A percentile compares a stretch with the other conserved stretches of the same genome.
Evolutionary conservation across 2,888 invertebrate species (phyloP).

Genomic region (Mycogona germanica): DNA sequence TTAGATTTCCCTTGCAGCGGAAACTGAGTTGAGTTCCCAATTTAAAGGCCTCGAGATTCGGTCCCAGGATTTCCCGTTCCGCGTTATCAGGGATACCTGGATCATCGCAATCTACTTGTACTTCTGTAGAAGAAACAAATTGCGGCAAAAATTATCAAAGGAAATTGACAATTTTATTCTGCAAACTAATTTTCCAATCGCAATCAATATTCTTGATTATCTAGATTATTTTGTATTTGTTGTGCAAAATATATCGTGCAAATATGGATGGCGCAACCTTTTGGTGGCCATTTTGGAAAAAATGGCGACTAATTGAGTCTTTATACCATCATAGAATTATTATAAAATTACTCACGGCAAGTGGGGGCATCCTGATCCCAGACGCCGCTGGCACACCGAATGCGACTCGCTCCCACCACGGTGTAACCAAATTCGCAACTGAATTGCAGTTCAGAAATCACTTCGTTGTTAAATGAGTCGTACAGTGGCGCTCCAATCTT

Average conservation of each 20-base stretch:
- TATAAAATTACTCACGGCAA: not conserved
- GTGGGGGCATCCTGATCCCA: conserved; percentile 2
- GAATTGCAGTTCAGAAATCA: conserved; percentile 5
- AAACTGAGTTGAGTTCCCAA: not conserved
- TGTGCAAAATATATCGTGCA: no score
- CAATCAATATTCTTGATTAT: no score
- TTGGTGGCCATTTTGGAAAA: not conserved
- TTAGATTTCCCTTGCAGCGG: not conserved
- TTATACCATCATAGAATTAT: not conserved
- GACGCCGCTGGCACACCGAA: conserved; percentile 1
- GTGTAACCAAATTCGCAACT: not conserved
- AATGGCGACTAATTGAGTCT: not conserved
- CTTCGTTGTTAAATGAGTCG: not conserved
- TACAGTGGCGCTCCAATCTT: not conserved
- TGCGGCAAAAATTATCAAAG: not conserved
- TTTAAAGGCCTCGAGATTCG: not conserved
- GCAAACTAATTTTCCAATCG: no score
- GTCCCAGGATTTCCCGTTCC: not conserved
- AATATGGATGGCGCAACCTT: no score
- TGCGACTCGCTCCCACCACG: not conserved
- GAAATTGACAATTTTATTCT: no score
- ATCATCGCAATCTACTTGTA: not conserved
- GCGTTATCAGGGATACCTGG: not conserved
- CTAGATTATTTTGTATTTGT: no score
- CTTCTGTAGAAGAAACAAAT: not conserved